These are phyloP conservation scores for Tretioscincus oriximinensis DNA, from an alignment of 2,113 vertebrate genomes.

Conservation along the genomic window DNA sequence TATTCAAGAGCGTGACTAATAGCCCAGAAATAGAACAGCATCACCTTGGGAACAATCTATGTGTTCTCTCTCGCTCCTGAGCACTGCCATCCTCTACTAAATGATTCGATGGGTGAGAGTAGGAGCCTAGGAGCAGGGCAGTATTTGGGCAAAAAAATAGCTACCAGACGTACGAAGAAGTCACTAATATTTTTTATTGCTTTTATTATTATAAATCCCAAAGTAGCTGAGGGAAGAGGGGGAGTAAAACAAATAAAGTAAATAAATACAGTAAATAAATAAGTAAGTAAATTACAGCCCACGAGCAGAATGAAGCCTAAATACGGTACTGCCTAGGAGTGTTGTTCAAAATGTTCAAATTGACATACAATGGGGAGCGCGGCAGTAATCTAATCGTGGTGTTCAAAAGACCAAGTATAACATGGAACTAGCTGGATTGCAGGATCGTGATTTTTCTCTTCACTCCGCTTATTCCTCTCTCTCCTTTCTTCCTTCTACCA, in stretches of 20 bases:
- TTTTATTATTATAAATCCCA: no score
- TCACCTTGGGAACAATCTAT: slow-evolving; percentile 28
- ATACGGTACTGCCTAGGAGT: background rate
- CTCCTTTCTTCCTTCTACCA: slow-evolving; percentile 44
- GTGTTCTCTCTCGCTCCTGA: background rate
- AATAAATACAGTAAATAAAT: no score
- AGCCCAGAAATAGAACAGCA: slow-evolving; percentile 26
- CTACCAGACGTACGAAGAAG: no score
- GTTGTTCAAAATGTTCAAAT: slow-evolving; percentile 18
- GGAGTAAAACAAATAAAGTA: no score
- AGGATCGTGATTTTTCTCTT: slow-evolving; percentile 10
- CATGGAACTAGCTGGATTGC: background rate
- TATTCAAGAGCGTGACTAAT: slow-evolving; percentile 26
- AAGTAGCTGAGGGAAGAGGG: no score
- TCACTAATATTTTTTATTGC: no score
- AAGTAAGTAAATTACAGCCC: no score
- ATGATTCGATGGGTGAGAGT: slow-evolving; percentile 4
- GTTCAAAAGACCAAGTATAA: slow-evolving; percentile 7
- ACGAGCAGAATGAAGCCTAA: no score
- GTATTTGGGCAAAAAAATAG: no score
- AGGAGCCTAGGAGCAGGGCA: no score
- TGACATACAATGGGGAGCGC: slow-evolving; percentile 9
- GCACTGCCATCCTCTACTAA: background rate
- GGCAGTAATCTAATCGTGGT: background rate
- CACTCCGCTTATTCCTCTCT: slow-evolving; percentile 33